Percentiles rank a stretch among this genome's conserved stretches.
phyloP scores from a whole-genome alignment of 2,888 invertebrate genomes.

The Gastrophysa polygoni region DNA sequence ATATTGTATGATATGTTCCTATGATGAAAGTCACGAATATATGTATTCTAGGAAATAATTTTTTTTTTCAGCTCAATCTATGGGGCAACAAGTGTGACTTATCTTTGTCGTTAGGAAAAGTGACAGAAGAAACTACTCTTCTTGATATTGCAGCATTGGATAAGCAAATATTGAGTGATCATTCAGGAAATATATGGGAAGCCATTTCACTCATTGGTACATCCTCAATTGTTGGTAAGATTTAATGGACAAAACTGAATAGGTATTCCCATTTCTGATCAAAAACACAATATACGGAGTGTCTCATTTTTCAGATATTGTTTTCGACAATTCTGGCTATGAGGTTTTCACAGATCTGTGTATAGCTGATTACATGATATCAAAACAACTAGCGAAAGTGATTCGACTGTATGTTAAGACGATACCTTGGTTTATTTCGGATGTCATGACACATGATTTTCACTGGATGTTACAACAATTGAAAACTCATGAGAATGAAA shows the following conservation, averaged over 20 bases:
- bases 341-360: conserved; percentile 91
- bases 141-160: conserved; percentile 63
- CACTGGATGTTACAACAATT: conserved; percentile 67
- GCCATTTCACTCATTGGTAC: conserved; percentile 45
- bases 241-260: neutral
- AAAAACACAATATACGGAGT: no score
- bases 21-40: no score
- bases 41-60: no score
- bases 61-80: conserved; percentile 67
- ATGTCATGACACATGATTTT: conserved; percentile 80
- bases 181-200: conserved; percentile 65
- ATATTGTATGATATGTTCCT: no score
- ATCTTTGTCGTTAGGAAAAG: conserved; percentile 79
- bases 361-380: conserved; percentile 79
- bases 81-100: conserved; percentile 98
- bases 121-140: conserved; percentile 65
- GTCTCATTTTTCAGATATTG: conserved; percentile 68
- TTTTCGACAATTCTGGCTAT: conserved; percentile 93
- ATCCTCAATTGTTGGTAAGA: conserved; percentile 39
- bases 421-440: conserved; percentile 96
- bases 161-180: conserved; percentile 66
- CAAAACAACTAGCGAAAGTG: conserved; percentile 64
- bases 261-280: no score
- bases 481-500: conserved; percentile 44
- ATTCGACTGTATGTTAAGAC: conserved; percentile 85